Evolutionary conservation across 2,113 vertebrate genomes (phyloP), one percentile per base, ranked within the genome.

Genomic region (Campylorhamphus procurvoides): DNA sequence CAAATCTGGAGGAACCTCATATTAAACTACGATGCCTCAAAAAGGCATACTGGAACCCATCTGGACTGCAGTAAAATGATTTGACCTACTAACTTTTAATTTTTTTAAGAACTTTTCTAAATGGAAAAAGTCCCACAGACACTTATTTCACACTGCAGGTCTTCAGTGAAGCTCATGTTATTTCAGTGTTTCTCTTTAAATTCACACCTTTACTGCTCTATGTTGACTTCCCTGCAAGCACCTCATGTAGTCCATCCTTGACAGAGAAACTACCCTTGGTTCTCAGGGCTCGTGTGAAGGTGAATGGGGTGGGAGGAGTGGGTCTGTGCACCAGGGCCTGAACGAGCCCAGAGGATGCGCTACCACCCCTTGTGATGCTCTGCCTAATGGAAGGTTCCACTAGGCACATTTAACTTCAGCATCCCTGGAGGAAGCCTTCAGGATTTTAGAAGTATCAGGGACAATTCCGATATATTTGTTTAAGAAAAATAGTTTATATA

Each of bases 301-400:
- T 0, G 0, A 42, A 37, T 1, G 12, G 10, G 46, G 52, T 7
- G 10, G 64, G 19, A 60, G 28, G 29, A 72, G 3, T 7, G n/a
- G 20, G 20, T 58, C 56, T 49, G 31, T 37, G 18, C 7, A n/a
- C 13, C 68, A 22, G 0, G 0, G 29, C 39, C 46, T 49, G 50
- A 71, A 59, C 0, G 8, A 86, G 23, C 18, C 44, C 53, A 40
- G 37, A 35, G 39, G 39, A 64, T 58, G 29, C 2, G 5, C 37
- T 33, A 27, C 18, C 42, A 35, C 7, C 0, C 11, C 23, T 69
- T 1, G 3, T 2, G 27, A 39, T 28, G 49, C 23, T 63, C 50
- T 62, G 46, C 18, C 56, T 64, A 59, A 47, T 0, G 2, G 12
- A 40, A 73, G 18, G 18, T 42, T 71, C 81, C 74, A 24, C 23